phyloP scores from a whole-genome alignment of 2,888 invertebrate species.

The Pheosia tremula region DNA sequence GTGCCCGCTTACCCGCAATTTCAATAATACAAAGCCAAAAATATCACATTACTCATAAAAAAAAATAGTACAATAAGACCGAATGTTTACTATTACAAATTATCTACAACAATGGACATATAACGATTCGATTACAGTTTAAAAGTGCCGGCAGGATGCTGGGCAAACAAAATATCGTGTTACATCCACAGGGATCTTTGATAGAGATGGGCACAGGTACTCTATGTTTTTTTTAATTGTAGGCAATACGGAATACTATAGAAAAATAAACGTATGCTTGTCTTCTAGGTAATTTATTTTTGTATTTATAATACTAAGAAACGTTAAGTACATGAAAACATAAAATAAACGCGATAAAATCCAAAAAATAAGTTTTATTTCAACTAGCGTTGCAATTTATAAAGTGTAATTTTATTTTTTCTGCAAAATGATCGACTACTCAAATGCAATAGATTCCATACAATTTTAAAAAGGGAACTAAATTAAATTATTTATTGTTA shows the following conservation, averaged over 20 bases:
- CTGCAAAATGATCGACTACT: too few relatives aligned
- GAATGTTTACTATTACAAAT: slow-evolving; percentile 81
- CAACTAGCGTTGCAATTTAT: too few relatives aligned
- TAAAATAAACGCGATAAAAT: too few relatives aligned
- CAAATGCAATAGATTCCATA: too few relatives aligned
- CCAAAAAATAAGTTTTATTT: too few relatives aligned
- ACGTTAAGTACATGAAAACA: too few relatives aligned
- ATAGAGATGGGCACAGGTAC: slow-evolving; percentile 27
- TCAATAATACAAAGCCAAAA: slow-evolving; percentile 11
- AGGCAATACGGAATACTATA: background rate
- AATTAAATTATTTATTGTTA: too few relatives aligned
- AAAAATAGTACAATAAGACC: slow-evolving; percentile 48
- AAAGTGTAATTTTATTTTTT: too few relatives aligned
- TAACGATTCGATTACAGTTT: slow-evolving; percentile 57
- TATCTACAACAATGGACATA: slow-evolving; percentile 63
- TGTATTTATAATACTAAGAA: too few relatives aligned
- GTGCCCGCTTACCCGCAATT: background rate
- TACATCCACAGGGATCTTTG: slow-evolving; percentile 48
- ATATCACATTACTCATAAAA: slow-evolving; percentile 52
- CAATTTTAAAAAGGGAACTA: too few relatives aligned
- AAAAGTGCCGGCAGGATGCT: slow-evolving; percentile 46
- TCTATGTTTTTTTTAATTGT: slow-evolving; percentile 10
- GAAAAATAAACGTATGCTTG: background rate
- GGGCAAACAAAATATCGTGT: slow-evolving; percentile 70
- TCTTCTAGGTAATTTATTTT: too few relatives aligned